These are phyloP conservation scores for Aphis craccivora DNA, from an alignment of 1,140 invertebrate genomes.

Conservation along the genomic window DNA sequence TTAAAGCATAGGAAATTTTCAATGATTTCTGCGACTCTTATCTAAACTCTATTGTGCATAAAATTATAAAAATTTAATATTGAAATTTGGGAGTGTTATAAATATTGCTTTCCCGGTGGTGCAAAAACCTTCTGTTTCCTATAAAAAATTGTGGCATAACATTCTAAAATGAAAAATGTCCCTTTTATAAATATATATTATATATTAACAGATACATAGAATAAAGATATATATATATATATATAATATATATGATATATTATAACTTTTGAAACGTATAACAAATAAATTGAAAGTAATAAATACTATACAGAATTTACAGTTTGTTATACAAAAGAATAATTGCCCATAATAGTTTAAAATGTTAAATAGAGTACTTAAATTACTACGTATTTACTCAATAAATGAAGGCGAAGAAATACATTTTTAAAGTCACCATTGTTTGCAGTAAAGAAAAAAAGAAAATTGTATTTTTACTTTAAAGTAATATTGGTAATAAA, in stretches of 20 bases:
- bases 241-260: no score
- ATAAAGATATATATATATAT: not conserved
- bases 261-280: not conserved
- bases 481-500: not conserved
- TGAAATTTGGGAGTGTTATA: no score
- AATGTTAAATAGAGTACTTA: not conserved
- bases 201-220: not conserved
- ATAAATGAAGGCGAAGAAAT: not conserved
- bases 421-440: not conserved
- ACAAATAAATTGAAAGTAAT: slow-evolving; percentile 19
- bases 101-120: no score
- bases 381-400: not conserved
- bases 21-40: no score
- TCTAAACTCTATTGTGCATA: no score
- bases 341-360: not conserved
- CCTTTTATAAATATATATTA: not conserved
- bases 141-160: not conserved
- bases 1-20: no score
- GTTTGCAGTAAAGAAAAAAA: not conserved
- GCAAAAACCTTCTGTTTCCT: not conserved
- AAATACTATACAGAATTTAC: not conserved
- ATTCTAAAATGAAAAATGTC: not conserved
- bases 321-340: not conserved
- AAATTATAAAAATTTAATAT: no score
- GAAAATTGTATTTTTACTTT: not conserved